Evolutionary conservation across 2,888 invertebrate species (phyloP).

Genomic region (Nemapogon koenigi): DNA sequence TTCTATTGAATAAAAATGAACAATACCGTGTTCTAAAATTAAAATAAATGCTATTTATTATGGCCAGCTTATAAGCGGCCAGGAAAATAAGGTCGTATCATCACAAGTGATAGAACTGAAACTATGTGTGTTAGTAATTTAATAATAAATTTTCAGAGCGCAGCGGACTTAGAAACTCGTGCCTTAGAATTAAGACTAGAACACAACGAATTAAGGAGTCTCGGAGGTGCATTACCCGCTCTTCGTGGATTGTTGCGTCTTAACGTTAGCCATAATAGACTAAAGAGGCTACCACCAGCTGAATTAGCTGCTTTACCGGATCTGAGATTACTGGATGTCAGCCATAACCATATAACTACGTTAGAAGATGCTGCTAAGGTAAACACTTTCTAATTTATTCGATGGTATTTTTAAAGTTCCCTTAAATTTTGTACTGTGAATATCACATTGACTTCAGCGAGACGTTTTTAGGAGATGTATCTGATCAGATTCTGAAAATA

Average conservation of each 20-base stretch:
- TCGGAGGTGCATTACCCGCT: constrained; percentile 79
- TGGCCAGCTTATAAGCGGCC: too few relatives aligned
- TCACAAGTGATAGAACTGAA: too few relatives aligned
- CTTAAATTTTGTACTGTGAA: too few relatives aligned
- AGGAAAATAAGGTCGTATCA: too few relatives aligned
- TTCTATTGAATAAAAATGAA: too few relatives aligned
- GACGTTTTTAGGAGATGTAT: too few relatives aligned
- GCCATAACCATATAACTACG: constrained; percentile 77
- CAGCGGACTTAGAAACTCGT: constrained; percentile 78
- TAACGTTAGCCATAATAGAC: constrained; percentile 77
- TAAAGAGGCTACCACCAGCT: constrained; percentile 76
- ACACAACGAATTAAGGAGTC: constrained; percentile 72
- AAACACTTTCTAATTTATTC: too few relatives aligned
- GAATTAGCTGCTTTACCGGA: constrained; percentile 81
- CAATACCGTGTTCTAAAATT: too few relatives aligned
- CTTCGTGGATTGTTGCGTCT: constrained; percentile 74
- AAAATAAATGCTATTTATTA: too few relatives aligned
- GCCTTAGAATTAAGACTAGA: constrained; percentile 76
- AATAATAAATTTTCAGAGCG: constrained; percentile 59
- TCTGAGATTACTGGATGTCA: constrained; percentile 76
- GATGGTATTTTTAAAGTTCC: too few relatives aligned
- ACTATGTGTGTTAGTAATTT: background rate
- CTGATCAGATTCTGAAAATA: too few relatives aligned
- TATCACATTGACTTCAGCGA: too few relatives aligned
- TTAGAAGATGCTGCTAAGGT: constrained; percentile 86